Evolutionary conservation across 2,113 vertebrate species (phyloP), one percentile per base, ranked within the genome.

Genomic region (Coryphaenoides rupestris): DNA sequence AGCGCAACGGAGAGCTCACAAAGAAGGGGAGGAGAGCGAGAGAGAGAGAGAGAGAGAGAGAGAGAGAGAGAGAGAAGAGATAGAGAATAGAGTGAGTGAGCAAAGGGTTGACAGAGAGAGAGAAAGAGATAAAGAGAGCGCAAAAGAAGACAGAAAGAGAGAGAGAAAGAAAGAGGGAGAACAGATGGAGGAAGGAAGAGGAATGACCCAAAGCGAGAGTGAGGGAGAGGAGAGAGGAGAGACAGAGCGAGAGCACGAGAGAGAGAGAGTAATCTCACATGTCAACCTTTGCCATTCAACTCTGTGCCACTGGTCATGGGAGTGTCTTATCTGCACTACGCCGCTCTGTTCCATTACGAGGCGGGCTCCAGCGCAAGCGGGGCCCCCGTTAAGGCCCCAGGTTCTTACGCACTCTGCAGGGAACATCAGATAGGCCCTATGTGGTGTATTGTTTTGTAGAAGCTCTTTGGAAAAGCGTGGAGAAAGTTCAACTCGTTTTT

Each of bases 1-100:
- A 65, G 14, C 24, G 50, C 50, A 21, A 58, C 47, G 58, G 56
- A 63, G 57, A 56, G 49, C 52, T 52, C 24, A 50, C 21, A 56
- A 6, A 40, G 6, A 50, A 24, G 63, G 13, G 22, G 26, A 21
- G 1, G 55, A 59, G 26, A 19, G 57, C 15, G 24, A 23, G 57
- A 33, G 56, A 58, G 55, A 58, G 23, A 28, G 56, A 28, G 22
- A 33, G 13, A 58, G 24, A 14, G 55, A 19, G 55, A 23, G 21
- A 56, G 55, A 15, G 21, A 21, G 55, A 56, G 55, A 56, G 55
- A 22, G 52, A 54, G 19, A 55, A n/a, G n/a, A n/a, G n/a, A n/a
- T n/a, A n/a, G n/a, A n/a, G 10, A 10, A 17, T 3, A n/a, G 54
- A 55, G 17, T 10, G 21, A 55, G 19, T 5, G 7, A 58, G 56